Conservation (phyloP, 1,140 invertebrate genomes). For the Epicauta chinensis region DNA sequence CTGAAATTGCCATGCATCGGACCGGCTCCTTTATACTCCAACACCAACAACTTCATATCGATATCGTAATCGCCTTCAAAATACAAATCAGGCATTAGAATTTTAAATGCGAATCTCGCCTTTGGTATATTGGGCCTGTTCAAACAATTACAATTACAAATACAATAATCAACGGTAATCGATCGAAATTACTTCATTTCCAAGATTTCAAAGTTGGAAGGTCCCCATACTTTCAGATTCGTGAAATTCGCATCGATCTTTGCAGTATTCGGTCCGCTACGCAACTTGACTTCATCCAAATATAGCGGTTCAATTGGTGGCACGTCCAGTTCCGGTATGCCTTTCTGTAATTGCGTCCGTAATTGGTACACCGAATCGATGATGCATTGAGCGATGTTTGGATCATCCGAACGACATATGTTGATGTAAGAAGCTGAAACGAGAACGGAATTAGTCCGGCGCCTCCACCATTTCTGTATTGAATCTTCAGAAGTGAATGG, state of each 20-base stretch:
- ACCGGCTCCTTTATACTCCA: conserved; percentile 56
- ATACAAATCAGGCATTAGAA: conserved; percentile 45
- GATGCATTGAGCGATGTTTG: conserved; percentile 58
- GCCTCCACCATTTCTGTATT: too few relatives aligned
- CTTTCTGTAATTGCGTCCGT: conserved; percentile 51
- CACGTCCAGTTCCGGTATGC: conserved; percentile 61
- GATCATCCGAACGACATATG: conserved; percentile 56
- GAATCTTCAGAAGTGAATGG: too few relatives aligned
- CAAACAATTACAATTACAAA: too few relatives aligned
- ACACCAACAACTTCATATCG: conserved; percentile 50
- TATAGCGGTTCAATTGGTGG: conserved; percentile 58
- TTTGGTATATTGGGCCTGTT: conserved; percentile 50
- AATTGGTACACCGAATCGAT: conserved; percentile 56
- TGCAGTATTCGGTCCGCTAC: conserved; percentile 30
- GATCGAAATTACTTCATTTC: conserved; percentile 34
- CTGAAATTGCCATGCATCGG: conserved; percentile 60
- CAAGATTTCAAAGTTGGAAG: conserved; percentile 31
- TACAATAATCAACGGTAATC: conserved; percentile 2
- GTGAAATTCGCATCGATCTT: conserved; percentile 38
- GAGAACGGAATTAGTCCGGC: too few relatives aligned
- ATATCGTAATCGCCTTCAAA: conserved; percentile 52
- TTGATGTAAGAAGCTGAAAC: conserved; percentile 60
- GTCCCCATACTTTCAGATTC: conserved; percentile 34
- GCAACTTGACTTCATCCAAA: conserved; percentile 46
- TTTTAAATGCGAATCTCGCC: conserved; percentile 41